These are phyloP conservation scores for Eueides isabella DNA, from an alignment of 1,140 invertebrate species.

Conservation along the genomic window DNA sequence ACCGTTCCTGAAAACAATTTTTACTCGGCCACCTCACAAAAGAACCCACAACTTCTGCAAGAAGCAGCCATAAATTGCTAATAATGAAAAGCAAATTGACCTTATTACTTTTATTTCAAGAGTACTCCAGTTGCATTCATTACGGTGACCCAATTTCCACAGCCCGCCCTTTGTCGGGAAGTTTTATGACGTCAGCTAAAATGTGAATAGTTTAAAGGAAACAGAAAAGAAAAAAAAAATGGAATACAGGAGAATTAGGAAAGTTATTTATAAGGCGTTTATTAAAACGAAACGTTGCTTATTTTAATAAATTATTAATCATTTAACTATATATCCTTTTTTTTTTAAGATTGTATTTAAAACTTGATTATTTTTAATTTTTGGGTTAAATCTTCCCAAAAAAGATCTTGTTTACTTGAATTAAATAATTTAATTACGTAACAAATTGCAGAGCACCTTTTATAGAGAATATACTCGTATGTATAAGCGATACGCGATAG, in stretches of 20 bases:
- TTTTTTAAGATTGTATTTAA: no score
- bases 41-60: neutral
- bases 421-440: no score
- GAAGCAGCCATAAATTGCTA: neutral
- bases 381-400: no score
- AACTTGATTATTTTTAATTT: no score
- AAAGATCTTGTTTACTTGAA: no score
- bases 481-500: neutral
- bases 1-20: neutral
- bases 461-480: neutral
- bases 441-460: neutral
- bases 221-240: no score
- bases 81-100: neutral
- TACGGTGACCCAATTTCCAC: conserved; percentile 10
- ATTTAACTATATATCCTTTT: no score
- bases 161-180: conserved; percentile 2
- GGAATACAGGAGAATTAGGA: no score
- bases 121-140: conserved; percentile 9
- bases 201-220: neutral
- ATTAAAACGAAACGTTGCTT: neutral
- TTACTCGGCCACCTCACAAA: neutral
- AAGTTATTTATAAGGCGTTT: neutral
- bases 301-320: neutral
- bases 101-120: conserved; percentile 1
- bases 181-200: conserved; percentile 3